phyloP scores from a whole-genome alignment of 2,113 vertebrate genomes.

The Myrmecobius fasciatus region DNA sequence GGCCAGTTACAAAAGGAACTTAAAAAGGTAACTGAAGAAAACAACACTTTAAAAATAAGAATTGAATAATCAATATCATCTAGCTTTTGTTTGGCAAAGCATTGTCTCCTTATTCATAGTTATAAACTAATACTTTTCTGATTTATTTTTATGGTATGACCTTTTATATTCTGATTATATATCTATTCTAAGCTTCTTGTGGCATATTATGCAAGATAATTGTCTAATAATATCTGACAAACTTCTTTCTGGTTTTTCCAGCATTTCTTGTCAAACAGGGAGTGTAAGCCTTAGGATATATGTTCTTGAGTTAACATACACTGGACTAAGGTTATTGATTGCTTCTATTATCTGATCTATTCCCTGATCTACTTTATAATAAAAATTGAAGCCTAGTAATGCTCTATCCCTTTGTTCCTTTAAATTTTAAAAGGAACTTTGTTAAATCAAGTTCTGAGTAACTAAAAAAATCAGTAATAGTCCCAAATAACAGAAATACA shows the following conservation, averaged over 20 bases:
- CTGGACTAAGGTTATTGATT: neutral
- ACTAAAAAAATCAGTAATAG: neutral
- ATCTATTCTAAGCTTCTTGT: neutral
- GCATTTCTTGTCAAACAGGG: neutral
- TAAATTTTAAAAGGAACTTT: neutral
- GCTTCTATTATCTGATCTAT: neutral
- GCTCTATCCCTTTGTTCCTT: neutral
- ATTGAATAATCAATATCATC: neutral
- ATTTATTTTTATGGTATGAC: neutral
- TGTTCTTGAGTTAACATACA: neutral
- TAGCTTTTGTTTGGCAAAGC: neutral
- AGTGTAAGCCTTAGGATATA: neutral
- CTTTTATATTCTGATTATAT: neutral
- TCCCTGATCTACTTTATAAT: neutral
- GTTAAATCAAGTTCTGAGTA: neutral
- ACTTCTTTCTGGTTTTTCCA: neutral
- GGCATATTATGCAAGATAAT: neutral
- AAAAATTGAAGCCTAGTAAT: neutral
- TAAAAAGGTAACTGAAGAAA: too few relatives aligned
- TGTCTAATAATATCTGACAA: neutral
- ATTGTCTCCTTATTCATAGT: neutral
- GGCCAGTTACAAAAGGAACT: too few relatives aligned
- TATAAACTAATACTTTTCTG: neutral
- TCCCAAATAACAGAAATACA: neutral
- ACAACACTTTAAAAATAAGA: too few relatives aligned